Evolutionary conservation across 2,113 vertebrate genomes (phyloP).

Genomic region (Pterocles burchelli): DNA sequence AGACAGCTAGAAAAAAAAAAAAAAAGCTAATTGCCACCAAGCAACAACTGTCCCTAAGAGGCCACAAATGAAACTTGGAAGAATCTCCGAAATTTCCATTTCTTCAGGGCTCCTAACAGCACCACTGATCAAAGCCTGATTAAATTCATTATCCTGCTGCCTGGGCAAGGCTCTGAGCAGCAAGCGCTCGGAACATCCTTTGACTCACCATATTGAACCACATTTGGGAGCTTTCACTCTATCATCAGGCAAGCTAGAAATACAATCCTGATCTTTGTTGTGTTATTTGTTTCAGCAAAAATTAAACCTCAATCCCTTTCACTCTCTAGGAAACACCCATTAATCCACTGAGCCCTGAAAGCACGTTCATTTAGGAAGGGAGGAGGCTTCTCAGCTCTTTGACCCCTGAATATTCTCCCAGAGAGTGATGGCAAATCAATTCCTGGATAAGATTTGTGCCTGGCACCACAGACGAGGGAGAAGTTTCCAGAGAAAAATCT

Average conservation of each 20-base stretch:
- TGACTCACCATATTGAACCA: background rate
- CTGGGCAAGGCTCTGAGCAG: conserved; percentile 1
- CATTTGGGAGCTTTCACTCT: background rate
- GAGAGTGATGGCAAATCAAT: background rate
- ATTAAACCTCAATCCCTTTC: background rate
- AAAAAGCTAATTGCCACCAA: background rate
- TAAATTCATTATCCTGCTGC: conserved; percentile 6
- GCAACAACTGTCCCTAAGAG: background rate
- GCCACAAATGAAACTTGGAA: background rate
- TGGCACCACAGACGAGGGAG: background rate
- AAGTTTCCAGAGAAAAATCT: conserved; percentile 1
- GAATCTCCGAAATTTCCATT: background rate
- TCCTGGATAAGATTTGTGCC: background rate
- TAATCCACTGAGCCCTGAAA: background rate
- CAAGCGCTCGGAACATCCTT: background rate
- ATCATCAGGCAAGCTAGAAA: background rate
- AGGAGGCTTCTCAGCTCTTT: background rate
- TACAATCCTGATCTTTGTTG: background rate
- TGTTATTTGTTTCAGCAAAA: background rate
- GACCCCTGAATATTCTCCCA: background rate
- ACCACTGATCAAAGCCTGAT: conserved; percentile 16
- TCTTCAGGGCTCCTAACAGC: background rate
- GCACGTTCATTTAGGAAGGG: background rate
- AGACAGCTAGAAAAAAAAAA: background rate
- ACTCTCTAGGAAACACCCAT: background rate